A percentile compares a stretch with the other conserved stretches of the same genome.
Evolutionary conservation across 2,113 vertebrate species (phyloP).

Genomic region (Myotis lucifugus): DNA sequence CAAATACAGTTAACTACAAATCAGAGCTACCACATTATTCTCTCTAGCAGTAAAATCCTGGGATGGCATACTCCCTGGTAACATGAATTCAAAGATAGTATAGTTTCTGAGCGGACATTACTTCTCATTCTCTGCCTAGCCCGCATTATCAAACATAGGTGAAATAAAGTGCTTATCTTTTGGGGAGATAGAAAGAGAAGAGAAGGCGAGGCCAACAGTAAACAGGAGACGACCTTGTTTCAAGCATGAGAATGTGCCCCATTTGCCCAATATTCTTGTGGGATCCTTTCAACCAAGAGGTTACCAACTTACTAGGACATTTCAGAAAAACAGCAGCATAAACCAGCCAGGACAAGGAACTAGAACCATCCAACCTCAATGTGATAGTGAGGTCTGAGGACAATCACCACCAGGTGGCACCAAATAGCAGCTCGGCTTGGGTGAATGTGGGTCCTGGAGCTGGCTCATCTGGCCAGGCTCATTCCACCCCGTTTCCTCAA

Average conservation of each 20-base stretch:
- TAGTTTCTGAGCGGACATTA: neutral
- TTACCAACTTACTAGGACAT: neutral
- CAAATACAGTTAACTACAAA: neutral
- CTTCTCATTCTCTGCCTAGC: neutral
- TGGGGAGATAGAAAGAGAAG: neutral
- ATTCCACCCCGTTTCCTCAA: neutral
- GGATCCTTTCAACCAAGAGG: neutral
- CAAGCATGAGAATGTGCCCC: neutral
- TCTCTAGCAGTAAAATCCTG: neutral
- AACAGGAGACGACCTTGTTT: neutral
- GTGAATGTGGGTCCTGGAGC: neutral
- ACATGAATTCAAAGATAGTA: neutral
- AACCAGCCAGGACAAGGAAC: neutral
- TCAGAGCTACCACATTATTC: neutral
- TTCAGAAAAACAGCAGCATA: neutral
- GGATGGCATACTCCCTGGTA: neutral
- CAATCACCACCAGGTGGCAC: neutral
- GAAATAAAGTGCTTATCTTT: neutral
- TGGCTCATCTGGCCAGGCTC: neutral
- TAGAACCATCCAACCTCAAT: neutral
- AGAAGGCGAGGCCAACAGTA: neutral
- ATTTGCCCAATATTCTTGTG: neutral
- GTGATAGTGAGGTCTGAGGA: neutral
- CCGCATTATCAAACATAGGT: neutral
- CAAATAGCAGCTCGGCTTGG: neutral